A percentile compares a stretch with the other conserved stretches of the same genome.
Conservation (phyloP, 2,888 invertebrate species). For the Ochlodes sylvanus region DNA sequence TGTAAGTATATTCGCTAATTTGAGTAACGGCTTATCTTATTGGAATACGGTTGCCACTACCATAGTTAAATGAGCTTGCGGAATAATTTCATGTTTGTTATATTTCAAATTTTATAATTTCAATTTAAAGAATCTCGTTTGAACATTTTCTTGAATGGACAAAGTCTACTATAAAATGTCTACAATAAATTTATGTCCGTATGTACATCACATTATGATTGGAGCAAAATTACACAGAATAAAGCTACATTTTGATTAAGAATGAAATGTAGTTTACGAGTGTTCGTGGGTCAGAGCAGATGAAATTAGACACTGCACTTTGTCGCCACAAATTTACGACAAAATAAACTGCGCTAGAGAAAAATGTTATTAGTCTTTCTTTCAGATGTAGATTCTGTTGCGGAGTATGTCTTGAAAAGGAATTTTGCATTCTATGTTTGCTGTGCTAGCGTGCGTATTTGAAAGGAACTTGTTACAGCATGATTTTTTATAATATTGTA, state of each 20-base stretch:
- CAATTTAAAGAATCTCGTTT: no score
- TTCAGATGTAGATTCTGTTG: constrained; percentile 25
- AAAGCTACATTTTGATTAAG: background rate
- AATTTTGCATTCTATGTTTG: constrained; percentile 16
- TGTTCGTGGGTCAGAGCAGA: constrained; percentile 9
- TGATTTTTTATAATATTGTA: background rate
- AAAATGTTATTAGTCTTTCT: constrained; percentile 26
- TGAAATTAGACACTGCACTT: constrained; percentile 26
- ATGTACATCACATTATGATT: no score
- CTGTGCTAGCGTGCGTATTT: constrained; percentile 8
- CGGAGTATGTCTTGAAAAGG: constrained; percentile 4
- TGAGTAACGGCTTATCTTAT: no score
- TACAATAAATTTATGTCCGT: no score
- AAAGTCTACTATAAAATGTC: no score
- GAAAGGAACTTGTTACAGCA: background rate
- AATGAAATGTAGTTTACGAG: background rate
- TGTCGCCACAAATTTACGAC: constrained; percentile 28
- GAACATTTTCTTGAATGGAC: no score
- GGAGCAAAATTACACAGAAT: no score
- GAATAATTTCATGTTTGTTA: no score
- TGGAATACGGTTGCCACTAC: no score
- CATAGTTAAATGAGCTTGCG: no score
- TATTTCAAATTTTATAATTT: no score
- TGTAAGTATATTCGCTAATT: no score
- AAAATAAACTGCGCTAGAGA: constrained; percentile 17